Evolutionary conservation across 2,888 invertebrate species (phyloP).

Genomic region (Agriopis leucophaearia): DNA sequence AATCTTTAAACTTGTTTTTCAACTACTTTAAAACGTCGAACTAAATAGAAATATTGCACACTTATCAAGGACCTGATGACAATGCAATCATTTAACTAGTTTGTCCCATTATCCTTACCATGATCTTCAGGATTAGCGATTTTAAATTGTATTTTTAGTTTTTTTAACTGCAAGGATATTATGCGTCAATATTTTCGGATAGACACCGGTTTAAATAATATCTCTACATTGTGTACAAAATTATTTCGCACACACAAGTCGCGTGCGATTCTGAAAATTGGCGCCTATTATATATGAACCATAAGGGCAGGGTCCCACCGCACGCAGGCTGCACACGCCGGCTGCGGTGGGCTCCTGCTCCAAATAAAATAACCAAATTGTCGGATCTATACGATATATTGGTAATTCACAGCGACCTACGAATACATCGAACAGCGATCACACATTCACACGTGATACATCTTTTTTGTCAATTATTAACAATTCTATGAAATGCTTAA

Average conservation of each 20-base stretch:
- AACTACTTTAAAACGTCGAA: too few relatives aligned
- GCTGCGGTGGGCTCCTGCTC: background rate
- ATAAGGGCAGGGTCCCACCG: background rate
- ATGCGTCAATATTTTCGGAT: too few relatives aligned
- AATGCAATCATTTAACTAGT: too few relatives aligned
- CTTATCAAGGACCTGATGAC: too few relatives aligned
- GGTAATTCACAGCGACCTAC: conserved; percentile 7
- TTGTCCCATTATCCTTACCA: too few relatives aligned
- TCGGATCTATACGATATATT: conserved; percentile 1
- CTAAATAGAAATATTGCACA: too few relatives aligned
- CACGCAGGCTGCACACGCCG: background rate
- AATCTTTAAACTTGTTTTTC: too few relatives aligned
- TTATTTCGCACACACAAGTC: background rate
- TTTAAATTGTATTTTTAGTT: too few relatives aligned
- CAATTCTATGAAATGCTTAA: conserved; percentile 23
- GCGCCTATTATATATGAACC: background rate
- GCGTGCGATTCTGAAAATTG: background rate
- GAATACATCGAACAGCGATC: conserved; percentile 7
- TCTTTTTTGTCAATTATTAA: conserved; percentile 14
- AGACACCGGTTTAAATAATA: too few relatives aligned
- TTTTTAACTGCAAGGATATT: too few relatives aligned
- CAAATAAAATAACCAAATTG: background rate
- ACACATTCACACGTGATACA: background rate
- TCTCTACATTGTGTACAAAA: background rate
- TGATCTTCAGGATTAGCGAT: too few relatives aligned